These are phyloP conservation scores for Drosophila malerkotliana DNA, from an alignment of 1,140 invertebrate genomes.

Conservation along the genomic window DNA sequence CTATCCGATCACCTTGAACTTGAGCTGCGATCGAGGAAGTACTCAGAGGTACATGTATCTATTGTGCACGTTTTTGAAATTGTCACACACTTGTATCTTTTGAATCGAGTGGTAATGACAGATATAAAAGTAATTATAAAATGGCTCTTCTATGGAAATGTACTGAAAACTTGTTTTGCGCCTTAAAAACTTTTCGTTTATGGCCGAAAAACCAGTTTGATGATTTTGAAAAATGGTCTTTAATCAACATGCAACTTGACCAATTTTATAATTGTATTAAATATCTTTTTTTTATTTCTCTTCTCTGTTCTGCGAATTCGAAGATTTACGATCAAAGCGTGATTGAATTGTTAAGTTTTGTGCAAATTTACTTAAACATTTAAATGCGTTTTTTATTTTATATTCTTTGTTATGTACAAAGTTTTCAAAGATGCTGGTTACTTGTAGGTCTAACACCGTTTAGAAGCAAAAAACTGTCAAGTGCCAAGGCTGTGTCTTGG, in stretches of 20 bases:
- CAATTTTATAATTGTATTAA: slow-evolving; percentile 53
- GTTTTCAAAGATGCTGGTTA: background rate
- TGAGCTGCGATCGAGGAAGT: slow-evolving; percentile 36
- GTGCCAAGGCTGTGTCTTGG: slow-evolving; percentile 8
- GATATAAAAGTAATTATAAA: slow-evolving; percentile 24
- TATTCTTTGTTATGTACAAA: background rate
- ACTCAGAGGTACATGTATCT: slow-evolving; percentile 1
- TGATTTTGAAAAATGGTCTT: slow-evolving; percentile 45
- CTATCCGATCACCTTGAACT: slow-evolving; percentile 30
- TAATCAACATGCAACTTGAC: slow-evolving; percentile 59
- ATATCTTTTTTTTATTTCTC: background rate
- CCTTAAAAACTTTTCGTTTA: slow-evolving; percentile 39
- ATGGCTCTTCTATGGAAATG: slow-evolving; percentile 44
- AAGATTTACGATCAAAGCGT: slow-evolving; percentile 51
- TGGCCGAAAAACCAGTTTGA: slow-evolving; percentile 59
- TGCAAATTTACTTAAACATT: background rate
- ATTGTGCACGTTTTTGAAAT: slow-evolving; percentile 29
- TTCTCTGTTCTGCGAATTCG: slow-evolving; percentile 15
- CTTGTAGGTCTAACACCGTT: slow-evolving; percentile 3
- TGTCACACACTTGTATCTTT: slow-evolving; percentile 15
- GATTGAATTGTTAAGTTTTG: slow-evolving; percentile 36
- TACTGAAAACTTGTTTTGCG: slow-evolving; percentile 65
- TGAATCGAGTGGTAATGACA: slow-evolving; percentile 12
- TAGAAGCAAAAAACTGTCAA: background rate
- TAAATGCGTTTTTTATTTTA: background rate